These are phyloP conservation scores for Pterocles burchelli DNA, from an alignment of 2,113 vertebrate species.

Conservation along the genomic window DNA sequence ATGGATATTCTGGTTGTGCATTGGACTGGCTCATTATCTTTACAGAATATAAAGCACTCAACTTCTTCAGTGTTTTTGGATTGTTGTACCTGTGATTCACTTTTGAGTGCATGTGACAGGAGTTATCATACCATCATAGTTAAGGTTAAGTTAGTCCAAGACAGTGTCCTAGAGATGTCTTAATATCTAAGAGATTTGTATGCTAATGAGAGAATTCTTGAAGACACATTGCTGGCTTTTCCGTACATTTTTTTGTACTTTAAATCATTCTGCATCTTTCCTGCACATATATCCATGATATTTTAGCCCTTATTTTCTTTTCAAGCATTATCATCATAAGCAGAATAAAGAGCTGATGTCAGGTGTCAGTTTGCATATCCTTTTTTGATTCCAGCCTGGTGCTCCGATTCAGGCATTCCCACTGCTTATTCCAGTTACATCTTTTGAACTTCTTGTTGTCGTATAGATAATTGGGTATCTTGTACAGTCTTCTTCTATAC, in stretches of 20 bases:
- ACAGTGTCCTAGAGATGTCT: background rate
- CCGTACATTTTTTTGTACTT: background rate
- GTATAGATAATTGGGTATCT: background rate
- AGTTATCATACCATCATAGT: background rate
- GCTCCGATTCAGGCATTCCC: constrained; percentile 18
- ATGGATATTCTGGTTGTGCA: background rate
- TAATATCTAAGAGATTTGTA: background rate
- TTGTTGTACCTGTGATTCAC: background rate
- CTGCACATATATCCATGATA: rapidly evolving
- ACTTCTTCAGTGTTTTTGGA: background rate
- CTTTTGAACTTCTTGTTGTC: constrained; percentile 24
- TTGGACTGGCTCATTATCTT: background rate
- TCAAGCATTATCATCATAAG: background rate
- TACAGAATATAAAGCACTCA: background rate
- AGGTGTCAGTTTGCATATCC: constrained; percentile 5
- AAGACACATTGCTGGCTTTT: background rate
- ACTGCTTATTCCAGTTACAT: constrained; percentile 25
- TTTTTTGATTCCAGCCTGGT: background rate
- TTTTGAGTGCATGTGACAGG: rapidly evolving
- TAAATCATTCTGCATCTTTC: background rate
- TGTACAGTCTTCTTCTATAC: background rate
- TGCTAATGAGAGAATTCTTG: background rate
- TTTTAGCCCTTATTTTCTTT: constrained; percentile 23
- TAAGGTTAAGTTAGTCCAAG: background rate
- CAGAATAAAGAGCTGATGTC: background rate